Evolutionary conservation across 2,113 vertebrate species (phyloP), one percentile per base, ranked within the genome.

Genomic region (Malaclemys terrapin): DNA sequence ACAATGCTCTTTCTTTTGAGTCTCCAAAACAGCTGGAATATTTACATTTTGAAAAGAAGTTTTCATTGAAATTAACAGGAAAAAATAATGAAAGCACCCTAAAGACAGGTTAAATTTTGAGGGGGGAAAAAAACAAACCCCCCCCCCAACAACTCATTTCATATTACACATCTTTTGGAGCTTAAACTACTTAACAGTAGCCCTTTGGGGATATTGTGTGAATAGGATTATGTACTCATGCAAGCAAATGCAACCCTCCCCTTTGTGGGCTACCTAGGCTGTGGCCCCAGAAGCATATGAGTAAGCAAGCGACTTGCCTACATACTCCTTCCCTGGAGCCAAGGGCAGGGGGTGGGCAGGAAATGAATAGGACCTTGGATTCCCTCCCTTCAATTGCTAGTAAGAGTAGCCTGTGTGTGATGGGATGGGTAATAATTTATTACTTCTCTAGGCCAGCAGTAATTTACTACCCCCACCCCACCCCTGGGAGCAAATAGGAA

Each of bases 41-140:
- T 89, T 94, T 59, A 85, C 90, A 91, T 93, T 94, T 95, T 97
- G 93, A 94, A 96, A 95, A 95, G 94, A 62, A 62, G 89, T 96
- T 96, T 97, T 82, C 93, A 93, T 94, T 91, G 91, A 97, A 97
- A 96, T 94, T 91, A 97, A 90, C 94, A 93, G 82, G 88, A 93
- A 93, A 93, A 80, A 95, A 87, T 90, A 91, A 96, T 95, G 29
- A 31, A 62, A 97, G 97, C 96, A 92, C 95, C 93, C 96, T 96
- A 95, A 97, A 94, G 88, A 93, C 93, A 95, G 96, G 95, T 97
- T 97, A 96, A 97, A 96, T 96, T 96, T 93, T 96, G 14, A 53
- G 52, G 52, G 6, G 31, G 31, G 8, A 65, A 65, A 65, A 54
- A 54, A 1, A 54, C 13, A 35, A 62, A 6, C 4, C 54, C 24